A percentile compares a stretch with the other conserved stretches of the same genome.
phyloP scores from a whole-genome alignment of 1,140 invertebrate species.

The Hyles euphorbiae region DNA sequence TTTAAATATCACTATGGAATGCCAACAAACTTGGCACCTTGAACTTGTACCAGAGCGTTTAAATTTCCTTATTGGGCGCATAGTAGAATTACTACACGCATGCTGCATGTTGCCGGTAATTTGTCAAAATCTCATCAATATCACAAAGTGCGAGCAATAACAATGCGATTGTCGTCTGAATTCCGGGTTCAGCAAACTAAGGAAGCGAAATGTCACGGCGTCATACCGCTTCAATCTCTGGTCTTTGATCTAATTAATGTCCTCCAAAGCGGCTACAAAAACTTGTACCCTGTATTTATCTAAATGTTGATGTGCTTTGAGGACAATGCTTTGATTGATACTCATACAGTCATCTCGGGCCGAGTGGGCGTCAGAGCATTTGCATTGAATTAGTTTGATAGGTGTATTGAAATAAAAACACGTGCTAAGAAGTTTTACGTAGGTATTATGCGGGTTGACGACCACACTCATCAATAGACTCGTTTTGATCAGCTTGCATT shows the following conservation, averaged over 20 bases:
- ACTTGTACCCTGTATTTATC: constrained; percentile 34
- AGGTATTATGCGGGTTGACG: constrained; percentile 35
- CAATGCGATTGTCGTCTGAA: constrained; percentile 24
- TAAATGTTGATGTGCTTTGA: constrained; percentile 19
- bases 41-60: constrained; percentile 26
- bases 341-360: constrained; percentile 23
- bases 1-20: constrained; percentile 20
- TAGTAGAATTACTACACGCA: too few relatives aligned
- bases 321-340: constrained; percentile 62
- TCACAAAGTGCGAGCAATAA: too few relatives aligned
- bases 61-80: not conserved
- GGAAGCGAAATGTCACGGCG: constrained; percentile 55
- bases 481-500: constrained; percentile 8
- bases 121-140: not conserved
- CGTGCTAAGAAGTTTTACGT: constrained; percentile 28
- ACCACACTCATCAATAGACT: constrained; percentile 24
- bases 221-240: constrained; percentile 35
- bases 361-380: constrained; percentile 54
- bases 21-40: constrained; percentile 21
- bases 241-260: constrained; percentile 58
- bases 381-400: constrained; percentile 66
- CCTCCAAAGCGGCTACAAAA: constrained; percentile 46
- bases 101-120: not conserved
- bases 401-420: constrained; percentile 51
- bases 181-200: constrained; percentile 59